These are phyloP conservation scores for Buceros bicornis DNA, from an alignment of 2,797 vertebrate genomes.

Conservation along the genomic window DNA sequence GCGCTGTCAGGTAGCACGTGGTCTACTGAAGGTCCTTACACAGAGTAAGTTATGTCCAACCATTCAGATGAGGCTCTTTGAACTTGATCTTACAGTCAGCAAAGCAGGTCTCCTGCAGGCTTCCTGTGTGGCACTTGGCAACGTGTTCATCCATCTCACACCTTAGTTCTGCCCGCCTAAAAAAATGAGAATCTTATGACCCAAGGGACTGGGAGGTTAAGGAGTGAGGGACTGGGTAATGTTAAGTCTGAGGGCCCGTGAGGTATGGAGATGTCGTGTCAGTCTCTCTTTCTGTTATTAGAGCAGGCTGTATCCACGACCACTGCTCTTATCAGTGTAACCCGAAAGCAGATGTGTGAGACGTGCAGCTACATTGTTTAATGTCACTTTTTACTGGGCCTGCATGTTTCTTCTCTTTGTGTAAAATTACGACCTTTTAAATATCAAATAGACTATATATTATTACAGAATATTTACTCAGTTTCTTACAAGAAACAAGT, in stretches of 20 bases:
- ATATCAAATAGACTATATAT: constrained; percentile 53
- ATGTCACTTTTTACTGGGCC: not conserved
- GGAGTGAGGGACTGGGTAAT: not conserved
- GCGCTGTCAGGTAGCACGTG: not conserved
- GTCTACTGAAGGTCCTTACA: not conserved
- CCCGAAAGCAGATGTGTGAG: constrained; percentile 37
- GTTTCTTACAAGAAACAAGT: constrained; percentile 26
- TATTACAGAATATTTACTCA: not conserved
- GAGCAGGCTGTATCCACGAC: not conserved
- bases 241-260: not conserved
- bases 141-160: not conserved
- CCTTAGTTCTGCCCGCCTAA: accelerated
- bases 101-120: not conserved
- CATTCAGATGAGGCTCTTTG: not conserved
- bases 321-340: not conserved
- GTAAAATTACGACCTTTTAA: constrained; percentile 68
- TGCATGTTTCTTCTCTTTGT: constrained; percentile 37
- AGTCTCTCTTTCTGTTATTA: not conserved
- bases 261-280: not conserved
- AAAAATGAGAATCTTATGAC: not conserved
- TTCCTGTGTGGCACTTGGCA: not conserved
- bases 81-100: not conserved
- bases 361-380: not conserved
- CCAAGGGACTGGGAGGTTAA: not conserved
- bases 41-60: not conserved